Conservation (phyloP, 2,113 vertebrate genomes). For the Xyrauchen texanus region DNA sequence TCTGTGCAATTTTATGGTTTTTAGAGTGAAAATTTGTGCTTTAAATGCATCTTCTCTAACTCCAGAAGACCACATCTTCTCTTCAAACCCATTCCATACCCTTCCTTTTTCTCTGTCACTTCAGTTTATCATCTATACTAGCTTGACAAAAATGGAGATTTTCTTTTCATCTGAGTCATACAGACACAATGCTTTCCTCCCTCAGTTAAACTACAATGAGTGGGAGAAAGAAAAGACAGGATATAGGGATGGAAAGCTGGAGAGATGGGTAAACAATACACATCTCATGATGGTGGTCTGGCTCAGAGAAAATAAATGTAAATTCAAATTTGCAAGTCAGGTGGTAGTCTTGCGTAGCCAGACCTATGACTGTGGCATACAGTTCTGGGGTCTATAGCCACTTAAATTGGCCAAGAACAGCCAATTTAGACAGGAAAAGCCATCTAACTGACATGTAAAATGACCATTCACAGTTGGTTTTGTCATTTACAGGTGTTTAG, state of each 20-base stretch:
- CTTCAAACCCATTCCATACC: neutral
- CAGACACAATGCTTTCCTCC: conserved; percentile 23
- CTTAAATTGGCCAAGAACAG: too few relatives aligned
- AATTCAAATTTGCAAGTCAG: conserved; percentile 19
- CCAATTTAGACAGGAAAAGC: too few relatives aligned
- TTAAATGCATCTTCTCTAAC: conserved; percentile 1
- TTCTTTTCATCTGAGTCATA: conserved; percentile 38
- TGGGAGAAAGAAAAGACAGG: conserved; percentile 1
- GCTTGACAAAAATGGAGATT: conserved; percentile 35
- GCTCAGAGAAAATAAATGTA: neutral
- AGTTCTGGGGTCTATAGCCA: too few relatives aligned
- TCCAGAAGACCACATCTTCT: neutral
- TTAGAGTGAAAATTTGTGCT: neutral
- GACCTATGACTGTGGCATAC: too few relatives aligned
- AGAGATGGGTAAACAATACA: neutral
- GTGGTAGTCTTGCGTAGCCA: neutral
- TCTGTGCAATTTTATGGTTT: neutral
- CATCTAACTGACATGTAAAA: too few relatives aligned
- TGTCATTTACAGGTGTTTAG: too few relatives aligned
- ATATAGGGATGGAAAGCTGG: neutral
- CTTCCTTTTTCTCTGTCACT: conserved; percentile 35
- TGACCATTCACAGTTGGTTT: too few relatives aligned
- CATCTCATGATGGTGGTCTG: neutral
- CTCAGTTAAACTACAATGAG: neutral
- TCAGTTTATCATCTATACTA: conserved; percentile 38